These are phyloP conservation scores for Danaus melanippus DNA, from an alignment of 1,140 invertebrate genomes.

Conservation along the genomic window DNA sequence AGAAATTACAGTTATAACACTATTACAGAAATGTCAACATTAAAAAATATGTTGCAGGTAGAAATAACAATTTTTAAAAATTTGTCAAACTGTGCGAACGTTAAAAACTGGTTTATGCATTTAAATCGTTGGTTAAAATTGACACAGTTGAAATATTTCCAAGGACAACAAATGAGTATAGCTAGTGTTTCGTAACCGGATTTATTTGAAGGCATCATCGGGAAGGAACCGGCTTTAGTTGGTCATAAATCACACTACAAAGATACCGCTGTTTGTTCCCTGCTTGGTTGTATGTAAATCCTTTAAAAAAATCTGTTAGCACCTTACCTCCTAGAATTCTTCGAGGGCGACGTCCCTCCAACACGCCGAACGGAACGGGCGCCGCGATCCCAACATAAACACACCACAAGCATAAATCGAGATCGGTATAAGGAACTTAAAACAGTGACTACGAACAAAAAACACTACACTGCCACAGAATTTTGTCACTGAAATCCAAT, in stretches of 20 bases:
- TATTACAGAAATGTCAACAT: too few relatives aligned
- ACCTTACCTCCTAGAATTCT: conserved; percentile 55
- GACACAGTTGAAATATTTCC: neutral
- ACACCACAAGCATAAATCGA: conserved; percentile 59
- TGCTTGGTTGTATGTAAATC: conserved; percentile 8
- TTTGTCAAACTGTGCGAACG: too few relatives aligned
- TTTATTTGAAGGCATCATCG: conserved; percentile 29
- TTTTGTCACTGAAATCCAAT: conserved; percentile 61
- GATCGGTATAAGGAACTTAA: conserved; percentile 34
- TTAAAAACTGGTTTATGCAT: too few relatives aligned
- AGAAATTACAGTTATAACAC: too few relatives aligned
- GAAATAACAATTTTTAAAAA: too few relatives aligned
- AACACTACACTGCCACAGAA: conserved; percentile 52
- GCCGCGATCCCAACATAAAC: conserved; percentile 65
- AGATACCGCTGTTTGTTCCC: too few relatives aligned
- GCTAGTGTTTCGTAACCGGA: conserved; percentile 29
- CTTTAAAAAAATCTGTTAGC: conserved; percentile 40
- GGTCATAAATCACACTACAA: conserved; percentile 29
- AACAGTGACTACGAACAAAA: conserved; percentile 20
- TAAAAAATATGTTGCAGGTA: too few relatives aligned
- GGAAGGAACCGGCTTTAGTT: conserved; percentile 35
- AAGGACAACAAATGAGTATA: conserved; percentile 5
- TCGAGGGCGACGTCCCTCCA: conserved; percentile 66
- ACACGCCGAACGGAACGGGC: conserved; percentile 52
- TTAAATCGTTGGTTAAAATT: neutral